A percentile compares a stretch with the other conserved stretches of the same genome.
These are phyloP conservation scores for Brachynemurus nebulosus DNA, from an alignment of 2,888 invertebrate species.

Conservation along the genomic window DNA sequence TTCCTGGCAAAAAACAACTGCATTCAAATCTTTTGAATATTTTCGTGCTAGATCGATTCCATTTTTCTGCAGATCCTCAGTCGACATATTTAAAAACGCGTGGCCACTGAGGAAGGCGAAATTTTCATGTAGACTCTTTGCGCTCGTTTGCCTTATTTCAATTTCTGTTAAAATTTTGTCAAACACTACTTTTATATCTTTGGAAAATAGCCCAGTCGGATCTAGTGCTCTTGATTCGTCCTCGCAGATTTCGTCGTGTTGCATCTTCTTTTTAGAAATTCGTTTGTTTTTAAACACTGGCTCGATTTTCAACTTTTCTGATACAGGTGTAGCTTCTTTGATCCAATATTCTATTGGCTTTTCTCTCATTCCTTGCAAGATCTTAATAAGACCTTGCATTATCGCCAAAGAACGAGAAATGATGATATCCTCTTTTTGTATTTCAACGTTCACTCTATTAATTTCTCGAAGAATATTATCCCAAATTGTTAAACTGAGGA, in stretches of 20 bases:
- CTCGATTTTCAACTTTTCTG: background rate
- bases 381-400: constrained; percentile 11
- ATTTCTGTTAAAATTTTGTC: constrained; percentile 2
- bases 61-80: constrained; percentile 18
- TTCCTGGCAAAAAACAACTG: constrained; percentile 20
- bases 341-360: background rate
- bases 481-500: constrained; percentile 12
- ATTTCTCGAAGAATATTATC: constrained; percentile 7
- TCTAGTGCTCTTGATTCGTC: too few species aligned
- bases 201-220: too few species aligned
- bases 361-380: constrained; percentile 6
- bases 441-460: constrained; percentile 4
- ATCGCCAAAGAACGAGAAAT: constrained; percentile 6
- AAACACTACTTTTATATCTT: background rate
- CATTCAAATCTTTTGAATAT: constrained; percentile 19
- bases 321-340: background rate
- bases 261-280: too few species aligned
- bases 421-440: constrained; percentile 8
- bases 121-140: constrained; percentile 16
- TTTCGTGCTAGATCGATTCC: constrained; percentile 15
- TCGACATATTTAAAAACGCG: constrained; percentile 17
- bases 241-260: too few species aligned
- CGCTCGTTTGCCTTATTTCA: constrained; percentile 6
- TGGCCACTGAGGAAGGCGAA: constrained; percentile 14
- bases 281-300: background rate